phyloP scores from a whole-genome alignment of 64 coral and sea anemone species.

The Pocillopora damicornis region DNA sequence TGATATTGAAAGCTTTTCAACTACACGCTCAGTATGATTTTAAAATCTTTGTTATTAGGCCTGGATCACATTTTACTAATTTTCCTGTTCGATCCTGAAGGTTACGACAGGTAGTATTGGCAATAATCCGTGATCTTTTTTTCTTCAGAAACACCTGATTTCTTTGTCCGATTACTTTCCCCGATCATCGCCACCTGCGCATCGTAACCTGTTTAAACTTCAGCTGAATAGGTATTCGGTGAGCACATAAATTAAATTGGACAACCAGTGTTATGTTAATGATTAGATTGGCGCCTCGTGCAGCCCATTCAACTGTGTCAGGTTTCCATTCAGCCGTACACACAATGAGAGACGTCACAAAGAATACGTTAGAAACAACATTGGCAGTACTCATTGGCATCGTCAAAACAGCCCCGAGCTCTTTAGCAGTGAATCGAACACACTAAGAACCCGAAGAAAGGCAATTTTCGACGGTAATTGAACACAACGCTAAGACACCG shows the following conservation, averaged over 20 bases:
- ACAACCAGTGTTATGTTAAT: conserved; percentile 30
- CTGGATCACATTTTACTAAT: not conserved
- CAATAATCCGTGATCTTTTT: conserved; percentile 17
- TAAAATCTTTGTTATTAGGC: not conserved
- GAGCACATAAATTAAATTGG: conserved; percentile 19
- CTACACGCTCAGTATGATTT: not conserved
- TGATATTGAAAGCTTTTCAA: not conserved
- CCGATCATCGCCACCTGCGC: conserved; percentile 36
- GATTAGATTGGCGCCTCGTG: conserved; percentile 20
- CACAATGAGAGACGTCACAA: conserved; percentile 39
- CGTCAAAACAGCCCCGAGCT: conserved; percentile 30
- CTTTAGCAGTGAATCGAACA: conserved; percentile 18
- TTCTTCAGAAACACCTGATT: conserved; percentile 20
- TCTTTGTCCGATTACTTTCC: conserved; percentile 24
- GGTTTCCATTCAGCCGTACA: not conserved
- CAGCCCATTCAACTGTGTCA: conserved; percentile 34
- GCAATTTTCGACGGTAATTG: not conserved
- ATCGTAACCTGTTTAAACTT: conserved; percentile 12
- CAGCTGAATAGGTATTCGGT: conserved; percentile 17
- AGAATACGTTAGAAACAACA: conserved; percentile 37
- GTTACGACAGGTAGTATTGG: not conserved
- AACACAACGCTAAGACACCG: not conserved
- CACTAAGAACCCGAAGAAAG: conserved; percentile 8
- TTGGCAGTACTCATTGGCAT: not conserved
- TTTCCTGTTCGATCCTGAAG: not conserved